Base-by-base conservation (phyloP, 2,113 vertebrate species). In the Poecilia latipinna region DNA sequence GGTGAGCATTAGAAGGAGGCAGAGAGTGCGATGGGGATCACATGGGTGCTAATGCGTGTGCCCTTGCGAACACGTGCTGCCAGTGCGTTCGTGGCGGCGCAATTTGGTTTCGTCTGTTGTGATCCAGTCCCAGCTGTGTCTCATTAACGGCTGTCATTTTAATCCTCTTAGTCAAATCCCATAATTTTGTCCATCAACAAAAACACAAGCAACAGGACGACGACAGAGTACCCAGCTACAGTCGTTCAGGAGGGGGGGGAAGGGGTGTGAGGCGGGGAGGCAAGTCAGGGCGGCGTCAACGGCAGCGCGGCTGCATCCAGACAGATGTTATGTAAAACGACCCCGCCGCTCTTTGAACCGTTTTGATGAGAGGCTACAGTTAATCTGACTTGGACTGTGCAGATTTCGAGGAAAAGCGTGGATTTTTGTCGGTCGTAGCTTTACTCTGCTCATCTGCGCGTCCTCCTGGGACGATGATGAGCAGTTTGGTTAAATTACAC, bases 151-250 rank as follows among this genome's bases (percentile, higher is more conserved):
- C 89, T 88, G 91, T 92, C 93, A 92, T 89, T 92, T 87, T 92
- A 92, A 93, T 93, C 93, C 91, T 92, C 93, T 93, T 93, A 92
- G 87, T 90, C 84, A 91, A 93, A 93, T 93, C 89, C 91, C 89
- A 87, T 93, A 90, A 93, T 91, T 91, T 91, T 66, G 83, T 89
- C 90, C 89, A 88, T 93, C 91, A 92, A 93, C 89, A 91, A 87
- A 88, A 91, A 90, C 82, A 90, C 39, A 83, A 82, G 86, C 89
- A 91, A 91, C 84, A 86, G 83, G 88, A 79, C 82, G 75, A 67
- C 26, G 75, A 85, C 82, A 79, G 78, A 78, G 65, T 71, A 70
- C 70, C 68, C 63, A 33, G 78, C 75, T 79, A 61, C 67, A 83
- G 54, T 64, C 68, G n/a, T 22, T 65, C 72, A 8, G 37, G 33